Conservation (phyloP, 2,888 invertebrate genomes). For the Lasius fuliginosus region DNA sequence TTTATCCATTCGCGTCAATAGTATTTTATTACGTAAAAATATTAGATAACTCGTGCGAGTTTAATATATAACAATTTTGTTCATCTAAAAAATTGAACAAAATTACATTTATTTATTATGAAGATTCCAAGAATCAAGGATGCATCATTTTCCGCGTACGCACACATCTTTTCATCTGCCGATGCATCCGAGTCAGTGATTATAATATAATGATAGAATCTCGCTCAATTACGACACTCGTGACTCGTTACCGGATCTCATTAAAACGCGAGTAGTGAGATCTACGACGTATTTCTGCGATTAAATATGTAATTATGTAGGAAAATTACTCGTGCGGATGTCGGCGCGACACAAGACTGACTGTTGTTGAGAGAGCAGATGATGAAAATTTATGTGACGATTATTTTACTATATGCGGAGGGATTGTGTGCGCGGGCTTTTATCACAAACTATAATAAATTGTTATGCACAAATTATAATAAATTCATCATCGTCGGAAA, state of each 20-base stretch:
- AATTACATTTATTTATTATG: background rate
- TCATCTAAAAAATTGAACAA: background rate
- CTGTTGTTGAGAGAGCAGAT: background rate
- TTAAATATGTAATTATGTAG: background rate
- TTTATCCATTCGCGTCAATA: background rate
- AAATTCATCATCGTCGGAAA: background rate
- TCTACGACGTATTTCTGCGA: background rate
- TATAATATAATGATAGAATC: slow-evolving; percentile 69
- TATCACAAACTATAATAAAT: slow-evolving; percentile 4
- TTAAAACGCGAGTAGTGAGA: slow-evolving; percentile 44
- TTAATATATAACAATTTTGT: background rate
- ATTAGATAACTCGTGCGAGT: background rate
- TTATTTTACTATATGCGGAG: background rate
- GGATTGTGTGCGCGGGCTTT: background rate
- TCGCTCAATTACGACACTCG: slow-evolving; percentile 73
- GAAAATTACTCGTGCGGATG: background rate
- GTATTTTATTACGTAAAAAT: background rate
- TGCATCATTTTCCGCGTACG: background rate
- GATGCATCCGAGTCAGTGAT: slow-evolving; percentile 58
- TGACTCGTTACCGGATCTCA: slow-evolving; percentile 64
- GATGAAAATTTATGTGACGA: slow-evolving; percentile 8
- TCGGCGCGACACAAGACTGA: background rate
- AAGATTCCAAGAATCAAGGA: background rate
- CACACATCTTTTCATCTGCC: slow-evolving; percentile 34
- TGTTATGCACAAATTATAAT: background rate